phyloP scores from a whole-genome alignment of 1,140 invertebrate genomes.

The Drosophila bocki region DNA sequence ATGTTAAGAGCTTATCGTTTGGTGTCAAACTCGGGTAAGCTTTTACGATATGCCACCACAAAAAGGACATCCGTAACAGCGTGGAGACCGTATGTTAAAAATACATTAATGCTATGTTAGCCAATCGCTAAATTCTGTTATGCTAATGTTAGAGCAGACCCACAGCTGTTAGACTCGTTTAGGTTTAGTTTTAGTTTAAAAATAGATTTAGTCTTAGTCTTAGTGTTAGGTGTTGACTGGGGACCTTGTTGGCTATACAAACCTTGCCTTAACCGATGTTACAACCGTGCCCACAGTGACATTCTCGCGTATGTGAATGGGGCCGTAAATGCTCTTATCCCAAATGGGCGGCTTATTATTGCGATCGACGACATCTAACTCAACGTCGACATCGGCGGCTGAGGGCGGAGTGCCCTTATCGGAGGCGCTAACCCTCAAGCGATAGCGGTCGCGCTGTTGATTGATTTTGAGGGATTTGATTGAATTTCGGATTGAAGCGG shows the following conservation, averaged over 20 bases:
- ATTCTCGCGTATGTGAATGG: slow-evolving; percentile 98
- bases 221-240: slow-evolving; percentile 35
- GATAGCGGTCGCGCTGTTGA: slow-evolving; percentile 96
- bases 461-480: slow-evolving; percentile 44
- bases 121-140: slow-evolving; percentile 63
- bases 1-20: slow-evolving; percentile 4
- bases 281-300: slow-evolving; percentile 98
- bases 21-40: slow-evolving; percentile 24
- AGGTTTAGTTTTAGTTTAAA: slow-evolving; percentile 17
- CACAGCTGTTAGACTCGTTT: slow-evolving; percentile 76
- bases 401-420: slow-evolving; percentile 95
- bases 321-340: slow-evolving; percentile 96
- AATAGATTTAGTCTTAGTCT: background rate
- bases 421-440: slow-evolving; percentile 95
- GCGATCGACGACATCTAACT: slow-evolving; percentile 98
- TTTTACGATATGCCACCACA: slow-evolving; percentile 50
- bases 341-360: slow-evolving; percentile 98
- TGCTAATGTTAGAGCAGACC: slow-evolving; percentile 34
- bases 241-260: slow-evolving; percentile 88
- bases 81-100: slow-evolving; percentile 47
- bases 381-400: slow-evolving; percentile 96
- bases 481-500: slow-evolving; percentile 46
- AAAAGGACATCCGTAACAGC: slow-evolving; percentile 27
- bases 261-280: slow-evolving; percentile 98
- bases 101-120: slow-evolving; percentile 63